Conservation (phyloP, 2,113 vertebrate genomes). For the Pseudois nayaur region DNA sequence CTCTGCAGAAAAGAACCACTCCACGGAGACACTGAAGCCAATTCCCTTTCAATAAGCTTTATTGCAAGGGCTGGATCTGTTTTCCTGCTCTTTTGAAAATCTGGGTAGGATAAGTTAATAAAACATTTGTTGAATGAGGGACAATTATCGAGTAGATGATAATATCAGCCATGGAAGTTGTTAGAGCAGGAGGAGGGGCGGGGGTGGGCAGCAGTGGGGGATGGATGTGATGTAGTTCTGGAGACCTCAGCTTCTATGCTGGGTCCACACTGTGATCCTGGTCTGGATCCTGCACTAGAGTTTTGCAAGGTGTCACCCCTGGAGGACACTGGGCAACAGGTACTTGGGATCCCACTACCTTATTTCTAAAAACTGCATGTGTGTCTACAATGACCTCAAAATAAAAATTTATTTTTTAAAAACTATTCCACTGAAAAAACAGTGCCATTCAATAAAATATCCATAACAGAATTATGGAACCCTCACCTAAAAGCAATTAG, state of each 20-base stretch:
- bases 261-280: rapidly evolving
- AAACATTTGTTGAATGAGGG: not conserved
- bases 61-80: not conserved
- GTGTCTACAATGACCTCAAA: not conserved
- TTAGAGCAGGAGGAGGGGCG: not conserved
- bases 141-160: rapidly evolving
- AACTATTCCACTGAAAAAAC: not conserved
- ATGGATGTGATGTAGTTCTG: rapidly evolving
- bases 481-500: not conserved
- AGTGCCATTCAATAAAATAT: not conserved
- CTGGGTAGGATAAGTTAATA: not conserved
- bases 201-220: rapidly evolving
- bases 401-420: not conserved
- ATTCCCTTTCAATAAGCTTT: not conserved
- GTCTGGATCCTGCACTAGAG: rapidly evolving
- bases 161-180: no score
- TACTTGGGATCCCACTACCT: not conserved
- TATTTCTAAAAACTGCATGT: not conserved
- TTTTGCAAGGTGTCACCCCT: not conserved
- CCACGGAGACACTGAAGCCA: rapidly evolving
- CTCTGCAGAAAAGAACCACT: not conserved
- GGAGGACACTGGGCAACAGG: not conserved
- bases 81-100: not conserved
- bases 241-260: rapidly evolving
- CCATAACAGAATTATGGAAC: not conserved